phyloP scores from a whole-genome alignment of 2,113 vertebrate species.

The Pedetes capensis region DNA sequence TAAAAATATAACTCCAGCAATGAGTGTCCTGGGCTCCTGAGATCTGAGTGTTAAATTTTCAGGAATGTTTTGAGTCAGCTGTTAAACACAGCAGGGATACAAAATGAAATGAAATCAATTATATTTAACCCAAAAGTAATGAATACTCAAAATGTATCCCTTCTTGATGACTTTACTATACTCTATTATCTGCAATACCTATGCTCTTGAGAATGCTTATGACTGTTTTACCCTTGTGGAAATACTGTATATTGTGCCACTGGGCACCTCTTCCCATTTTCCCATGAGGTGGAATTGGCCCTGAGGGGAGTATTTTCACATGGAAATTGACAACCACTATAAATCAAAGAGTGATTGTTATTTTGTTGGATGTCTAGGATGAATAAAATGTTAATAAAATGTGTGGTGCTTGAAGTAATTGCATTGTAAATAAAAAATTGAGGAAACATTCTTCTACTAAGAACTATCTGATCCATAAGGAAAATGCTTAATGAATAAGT shows the following conservation, averaged over 20 bases:
- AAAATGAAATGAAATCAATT: slow-evolving; percentile 11
- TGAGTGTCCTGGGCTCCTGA: neutral
- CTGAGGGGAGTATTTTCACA: neutral
- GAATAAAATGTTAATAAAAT: neutral
- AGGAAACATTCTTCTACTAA: neutral
- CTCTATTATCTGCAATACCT: neutral
- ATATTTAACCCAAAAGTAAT: neutral
- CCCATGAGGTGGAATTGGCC: neutral
- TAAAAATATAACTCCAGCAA: neutral
- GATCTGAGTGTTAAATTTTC: neutral
- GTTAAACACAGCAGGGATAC: neutral
- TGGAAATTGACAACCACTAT: neutral
- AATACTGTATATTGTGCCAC: neutral
- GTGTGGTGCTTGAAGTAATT: neutral
- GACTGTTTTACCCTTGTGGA: neutral
- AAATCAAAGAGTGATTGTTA: neutral
- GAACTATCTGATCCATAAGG: neutral
- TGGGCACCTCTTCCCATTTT: neutral
- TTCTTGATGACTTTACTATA: neutral
- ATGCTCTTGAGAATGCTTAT: neutral
- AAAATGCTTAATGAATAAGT: neutral
- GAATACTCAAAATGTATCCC: neutral
- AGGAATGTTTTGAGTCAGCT: neutral
- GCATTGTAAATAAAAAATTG: neutral
- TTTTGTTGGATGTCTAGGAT: neutral